Conservation (phyloP, 2,797 vertebrate species). For the Acestrorhynchus altus region DNA sequence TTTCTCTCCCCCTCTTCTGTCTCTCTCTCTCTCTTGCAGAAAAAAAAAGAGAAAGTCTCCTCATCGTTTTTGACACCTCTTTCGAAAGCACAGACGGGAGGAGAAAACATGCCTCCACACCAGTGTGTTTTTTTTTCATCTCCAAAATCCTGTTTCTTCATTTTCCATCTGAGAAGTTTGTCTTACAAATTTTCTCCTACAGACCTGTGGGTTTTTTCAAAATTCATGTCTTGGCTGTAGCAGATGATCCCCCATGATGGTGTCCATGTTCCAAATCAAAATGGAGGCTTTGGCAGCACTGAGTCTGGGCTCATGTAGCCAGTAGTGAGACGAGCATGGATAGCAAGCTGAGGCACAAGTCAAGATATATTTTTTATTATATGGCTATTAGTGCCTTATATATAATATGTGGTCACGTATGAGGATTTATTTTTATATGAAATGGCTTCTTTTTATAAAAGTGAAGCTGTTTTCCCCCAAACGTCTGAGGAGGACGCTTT, state of each 20-base stretch:
- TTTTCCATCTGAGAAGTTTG: slow-evolving; percentile 13
- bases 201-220: slow-evolving; percentile 2
- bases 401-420: not conserved
- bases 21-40: slow-evolving; percentile 33
- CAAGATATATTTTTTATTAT: slow-evolving; percentile 4
- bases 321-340: not conserved
- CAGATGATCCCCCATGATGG: slow-evolving; percentile 51
- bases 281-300: slow-evolving; percentile 66
- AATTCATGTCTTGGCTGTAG: slow-evolving; percentile 52
- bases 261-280: slow-evolving; percentile 74
- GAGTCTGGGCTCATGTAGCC: slow-evolving; percentile 23
- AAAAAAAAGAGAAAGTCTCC: slow-evolving; percentile 24
- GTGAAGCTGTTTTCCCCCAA: not conserved
- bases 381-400: slow-evolving; percentile 29
- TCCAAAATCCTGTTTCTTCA: not conserved
- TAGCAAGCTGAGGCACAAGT: not conserved
- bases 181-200: slow-evolving; percentile 14
- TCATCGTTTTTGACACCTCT: slow-evolving; percentile 45
- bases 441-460: not conserved
- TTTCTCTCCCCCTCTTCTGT: slow-evolving; percentile 60
- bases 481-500: not conserved
- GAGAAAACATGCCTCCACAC: slow-evolving; percentile 24
- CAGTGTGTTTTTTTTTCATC: not conserved
- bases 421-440: not conserved
- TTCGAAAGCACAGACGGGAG: slow-evolving; percentile 1